A percentile compares a stretch with the other conserved stretches of the same genome.
Evolutionary conservation across 2,888 invertebrate species (phyloP).

Genomic region (Chromoteleia sp.): DNA sequence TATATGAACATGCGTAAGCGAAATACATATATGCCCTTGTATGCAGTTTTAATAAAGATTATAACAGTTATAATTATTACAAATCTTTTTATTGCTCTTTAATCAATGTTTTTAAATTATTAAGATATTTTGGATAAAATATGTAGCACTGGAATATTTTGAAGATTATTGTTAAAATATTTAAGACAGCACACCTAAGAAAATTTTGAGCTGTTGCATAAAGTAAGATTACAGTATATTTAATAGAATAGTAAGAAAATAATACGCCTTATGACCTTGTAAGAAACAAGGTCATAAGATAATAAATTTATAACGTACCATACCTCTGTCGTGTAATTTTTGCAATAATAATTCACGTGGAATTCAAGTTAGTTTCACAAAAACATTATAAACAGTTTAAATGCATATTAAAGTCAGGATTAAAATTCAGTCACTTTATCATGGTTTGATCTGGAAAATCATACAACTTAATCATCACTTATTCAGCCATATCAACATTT

Average conservation of each 20-base stretch:
- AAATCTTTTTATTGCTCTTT: too few relatives aligned
- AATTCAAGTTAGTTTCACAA: not conserved
- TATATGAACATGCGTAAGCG: too few relatives aligned
- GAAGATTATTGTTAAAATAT: too few relatives aligned
- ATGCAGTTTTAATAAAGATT: too few relatives aligned
- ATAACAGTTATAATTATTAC: too few relatives aligned
- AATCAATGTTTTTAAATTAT: too few relatives aligned
- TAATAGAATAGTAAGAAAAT: conserved; percentile 15
- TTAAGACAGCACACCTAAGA: too few relatives aligned
- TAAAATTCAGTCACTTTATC: not conserved
- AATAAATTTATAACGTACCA: conserved; percentile 2
- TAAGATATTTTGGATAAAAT: too few relatives aligned
- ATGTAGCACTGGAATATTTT: too few relatives aligned
- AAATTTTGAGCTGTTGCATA: too few relatives aligned
- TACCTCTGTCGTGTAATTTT: not conserved
- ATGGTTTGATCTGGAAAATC: not conserved
- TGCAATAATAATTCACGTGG: conserved; percentile 23
- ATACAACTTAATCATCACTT: not conserved
- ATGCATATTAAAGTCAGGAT: not conserved
- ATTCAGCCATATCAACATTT: conserved; percentile 5
- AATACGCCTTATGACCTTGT: conserved; percentile 22
- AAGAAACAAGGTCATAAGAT: conserved; percentile 23
- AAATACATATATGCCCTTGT: too few relatives aligned
- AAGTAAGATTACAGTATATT: not conserved
- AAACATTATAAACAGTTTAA: too few relatives aligned